These are phyloP conservation scores for Gambusia affinis DNA, from an alignment of 2,113 vertebrate species.

Conservation along the genomic window DNA sequence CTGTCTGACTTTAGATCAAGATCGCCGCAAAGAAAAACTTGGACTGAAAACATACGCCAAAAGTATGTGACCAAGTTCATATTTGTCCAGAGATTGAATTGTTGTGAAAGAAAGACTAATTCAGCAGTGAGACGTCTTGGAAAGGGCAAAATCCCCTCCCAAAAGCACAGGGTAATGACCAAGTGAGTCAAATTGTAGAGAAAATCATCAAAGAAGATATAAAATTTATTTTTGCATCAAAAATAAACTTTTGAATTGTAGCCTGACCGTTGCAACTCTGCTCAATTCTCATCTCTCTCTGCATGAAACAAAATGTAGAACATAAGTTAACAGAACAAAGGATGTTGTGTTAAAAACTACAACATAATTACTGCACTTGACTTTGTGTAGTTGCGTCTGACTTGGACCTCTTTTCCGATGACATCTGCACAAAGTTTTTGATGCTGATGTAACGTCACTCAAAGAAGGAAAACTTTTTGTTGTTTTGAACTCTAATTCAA, in stretches of 20 bases:
- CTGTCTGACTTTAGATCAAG: no score
- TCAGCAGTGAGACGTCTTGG: not conserved
- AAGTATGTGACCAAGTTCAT: not conserved
- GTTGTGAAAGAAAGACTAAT: not conserved
- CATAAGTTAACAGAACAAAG: no score
- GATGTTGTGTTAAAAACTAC: not conserved
- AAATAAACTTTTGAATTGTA: no score
- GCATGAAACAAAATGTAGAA: no score
- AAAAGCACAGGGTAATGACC: not conserved
- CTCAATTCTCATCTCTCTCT: no score
- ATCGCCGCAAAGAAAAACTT: no score
- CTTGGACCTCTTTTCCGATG: not conserved
- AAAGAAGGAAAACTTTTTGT: not conserved
- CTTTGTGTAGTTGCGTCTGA: no score
- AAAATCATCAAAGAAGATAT: not conserved
- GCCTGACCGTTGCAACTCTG: no score
- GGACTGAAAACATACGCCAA: not conserved
- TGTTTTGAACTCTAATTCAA: not conserved
- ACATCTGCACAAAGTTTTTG: not conserved
- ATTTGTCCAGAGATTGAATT: not conserved
- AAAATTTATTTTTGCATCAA: no score
- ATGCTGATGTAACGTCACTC: no score
- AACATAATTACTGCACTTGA: not conserved
- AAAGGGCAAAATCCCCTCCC: not conserved
- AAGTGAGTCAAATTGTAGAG: not conserved